Evolutionary conservation across 1,140 invertebrate species (phyloP), one percentile per base, ranked within the genome.

Genomic region (Helicorthomorpha holstii): DNA sequence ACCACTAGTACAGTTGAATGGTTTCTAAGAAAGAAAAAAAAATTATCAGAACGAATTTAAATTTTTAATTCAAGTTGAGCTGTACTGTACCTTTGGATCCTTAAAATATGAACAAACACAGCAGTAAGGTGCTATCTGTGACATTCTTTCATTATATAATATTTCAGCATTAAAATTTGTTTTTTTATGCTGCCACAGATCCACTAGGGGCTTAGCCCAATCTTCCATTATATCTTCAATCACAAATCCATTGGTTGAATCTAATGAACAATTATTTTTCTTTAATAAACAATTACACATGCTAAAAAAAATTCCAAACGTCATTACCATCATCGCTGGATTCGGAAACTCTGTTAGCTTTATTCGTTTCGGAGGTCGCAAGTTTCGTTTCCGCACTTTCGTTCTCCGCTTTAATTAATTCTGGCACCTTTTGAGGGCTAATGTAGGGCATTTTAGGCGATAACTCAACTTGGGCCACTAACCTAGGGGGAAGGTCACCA

Each of bases 101-200:
- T 62, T 65, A 55, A 72, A 69, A 22, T 71, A 47, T 12, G 57
- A 61, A 61, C 70, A 72, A 16, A 72, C 56, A 50, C 58, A 53
- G 61, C 70, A 73, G 54, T 67, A 60, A 22, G 70, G 70, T 22
- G 57, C 54, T 16, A 58, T 52, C 19, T 51, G 57, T 16, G 65
- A 56, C 38, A 61, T 55, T 27, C 44, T 56, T 21, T 53, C 45
- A 57, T 72, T 71, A 52, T 61, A 70, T 21, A 58, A 45, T 27
- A 61, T 59, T 57, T 68, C 65, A 27, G 62, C 60, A 45, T 61
- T 55, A 57, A 66, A 62, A 56, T 67, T 59, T 1, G 51, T 29
- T 21, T 62, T 59, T 25, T 61, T 25, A 49, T 60, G 54, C 47
- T 66, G 64, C 67, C 66, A 68, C 2, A 69, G 48, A 24, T 55